These are phyloP conservation scores for Agonopterix arenella DNA, from an alignment of 2,888 invertebrate species.

Conservation along the genomic window DNA sequence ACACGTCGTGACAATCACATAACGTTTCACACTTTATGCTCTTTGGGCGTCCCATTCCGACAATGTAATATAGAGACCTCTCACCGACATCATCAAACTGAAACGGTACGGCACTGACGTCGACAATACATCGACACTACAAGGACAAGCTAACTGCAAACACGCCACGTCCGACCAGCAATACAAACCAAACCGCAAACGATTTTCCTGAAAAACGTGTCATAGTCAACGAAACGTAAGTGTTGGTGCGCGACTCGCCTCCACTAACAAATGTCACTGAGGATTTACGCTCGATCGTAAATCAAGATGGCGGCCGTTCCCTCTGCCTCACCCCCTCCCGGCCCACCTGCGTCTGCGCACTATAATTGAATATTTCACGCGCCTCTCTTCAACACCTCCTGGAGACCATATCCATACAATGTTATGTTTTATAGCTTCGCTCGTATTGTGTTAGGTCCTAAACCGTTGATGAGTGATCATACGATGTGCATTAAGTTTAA, in stretches of 20 bases:
- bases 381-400: constrained; percentile 69
- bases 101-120: constrained; percentile 18
- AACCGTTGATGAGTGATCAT: constrained; percentile 74
- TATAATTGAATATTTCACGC: constrained; percentile 76
- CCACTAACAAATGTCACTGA: constrained; percentile 70
- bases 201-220: constrained; percentile 56
- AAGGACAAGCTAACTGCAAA: constrained; percentile 15
- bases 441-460: constrained; percentile 72
- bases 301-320: constrained; percentile 69
- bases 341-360: constrained; percentile 65
- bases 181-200: constrained; percentile 37
- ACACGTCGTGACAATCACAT: constrained; percentile 32
- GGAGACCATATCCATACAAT: constrained; percentile 59
- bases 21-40: constrained; percentile 38
- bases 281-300: constrained; percentile 71
- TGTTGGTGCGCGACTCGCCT: constrained; percentile 44
- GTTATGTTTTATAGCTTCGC: constrained; percentile 63
- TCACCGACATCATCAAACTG: constrained; percentile 17
- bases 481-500: constrained; percentile 68
- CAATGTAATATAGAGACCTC: constrained; percentile 28
- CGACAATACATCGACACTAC: constrained; percentile 29
- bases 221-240: constrained; percentile 32
- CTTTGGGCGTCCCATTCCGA: constrained; percentile 24
- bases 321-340: constrained; percentile 30
- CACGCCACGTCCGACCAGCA: constrained; percentile 21